A percentile compares a stretch with the other conserved stretches of the same genome.
Conservation (phyloP, 2,113 vertebrate species). For the Ondatra zibethicus region DNA sequence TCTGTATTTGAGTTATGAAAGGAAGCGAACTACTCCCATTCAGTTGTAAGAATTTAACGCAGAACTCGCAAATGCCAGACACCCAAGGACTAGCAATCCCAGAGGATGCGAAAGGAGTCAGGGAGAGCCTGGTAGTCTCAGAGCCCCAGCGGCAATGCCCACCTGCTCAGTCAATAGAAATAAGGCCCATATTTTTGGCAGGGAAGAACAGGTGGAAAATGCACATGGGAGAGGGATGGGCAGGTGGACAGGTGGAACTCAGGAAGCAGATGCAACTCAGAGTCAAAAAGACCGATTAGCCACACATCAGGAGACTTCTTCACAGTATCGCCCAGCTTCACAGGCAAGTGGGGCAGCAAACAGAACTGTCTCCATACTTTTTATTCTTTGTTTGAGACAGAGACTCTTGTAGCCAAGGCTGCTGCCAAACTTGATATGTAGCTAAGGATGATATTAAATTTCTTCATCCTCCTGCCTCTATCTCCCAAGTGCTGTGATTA, state of each 20-base stretch:
- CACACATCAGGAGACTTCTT: background rate
- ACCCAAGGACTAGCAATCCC: background rate
- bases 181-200: background rate
- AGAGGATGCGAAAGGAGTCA: background rate
- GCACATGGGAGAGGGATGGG: background rate
- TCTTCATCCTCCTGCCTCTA: background rate
- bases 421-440: background rate
- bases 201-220: background rate
- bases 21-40: slow-evolving; percentile 2
- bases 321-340: background rate
- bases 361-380: background rate
- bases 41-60: background rate
- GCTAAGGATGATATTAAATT: background rate
- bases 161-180: background rate
- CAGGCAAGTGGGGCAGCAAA: too few relatives aligned
- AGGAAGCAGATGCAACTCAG: background rate
- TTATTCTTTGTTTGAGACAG: background rate
- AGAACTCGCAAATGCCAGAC: background rate
- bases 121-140: background rate
- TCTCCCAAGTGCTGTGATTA: background rate
- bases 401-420: background rate
- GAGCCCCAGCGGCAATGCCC: background rate
- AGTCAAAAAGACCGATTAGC: background rate
- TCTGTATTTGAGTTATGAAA: background rate
- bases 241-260: background rate